These are phyloP conservation scores for Drosophila elegans DNA, from an alignment of 1,140 invertebrate species.

Conservation along the genomic window DNA sequence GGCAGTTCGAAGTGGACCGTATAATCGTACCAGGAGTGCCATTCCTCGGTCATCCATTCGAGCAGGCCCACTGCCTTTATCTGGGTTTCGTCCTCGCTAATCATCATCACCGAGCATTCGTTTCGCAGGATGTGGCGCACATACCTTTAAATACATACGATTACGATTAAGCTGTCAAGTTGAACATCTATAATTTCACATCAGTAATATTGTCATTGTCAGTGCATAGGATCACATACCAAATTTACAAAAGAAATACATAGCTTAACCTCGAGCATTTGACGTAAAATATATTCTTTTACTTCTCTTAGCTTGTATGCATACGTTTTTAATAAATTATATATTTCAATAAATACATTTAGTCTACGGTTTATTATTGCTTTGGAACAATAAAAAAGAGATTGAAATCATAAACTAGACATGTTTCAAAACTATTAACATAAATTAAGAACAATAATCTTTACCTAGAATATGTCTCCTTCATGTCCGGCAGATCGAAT, in stretches of 20 bases:
- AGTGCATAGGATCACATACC: no score
- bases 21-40: slow-evolving; percentile 60
- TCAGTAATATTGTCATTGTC: no score
- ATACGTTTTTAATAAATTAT: no score
- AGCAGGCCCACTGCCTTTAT: slow-evolving; percentile 59
- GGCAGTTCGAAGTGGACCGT: background rate
- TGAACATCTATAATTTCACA: no score
- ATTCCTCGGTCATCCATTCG: slow-evolving; percentile 73
- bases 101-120: slow-evolving; percentile 70
- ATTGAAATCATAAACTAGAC: no score
- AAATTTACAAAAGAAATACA: no score
- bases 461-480: slow-evolving; percentile 35
- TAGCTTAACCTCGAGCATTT: no score
- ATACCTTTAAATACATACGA: slow-evolving; percentile 10
- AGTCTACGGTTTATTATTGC: background rate
- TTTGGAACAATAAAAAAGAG: background rate
- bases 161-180: background rate
- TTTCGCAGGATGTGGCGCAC: slow-evolving; percentile 62
- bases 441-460: background rate
- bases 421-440: no score
- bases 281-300: no score
- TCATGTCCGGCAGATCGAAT: slow-evolving; percentile 43
- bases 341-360: no score
- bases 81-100: slow-evolving; percentile 54
- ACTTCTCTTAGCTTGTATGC: no score